A percentile compares a stretch with the other conserved stretches of the same genome.
Evolutionary conservation across 2,113 vertebrate species (phyloP).

Genomic region (Aplodontia rufa): DNA sequence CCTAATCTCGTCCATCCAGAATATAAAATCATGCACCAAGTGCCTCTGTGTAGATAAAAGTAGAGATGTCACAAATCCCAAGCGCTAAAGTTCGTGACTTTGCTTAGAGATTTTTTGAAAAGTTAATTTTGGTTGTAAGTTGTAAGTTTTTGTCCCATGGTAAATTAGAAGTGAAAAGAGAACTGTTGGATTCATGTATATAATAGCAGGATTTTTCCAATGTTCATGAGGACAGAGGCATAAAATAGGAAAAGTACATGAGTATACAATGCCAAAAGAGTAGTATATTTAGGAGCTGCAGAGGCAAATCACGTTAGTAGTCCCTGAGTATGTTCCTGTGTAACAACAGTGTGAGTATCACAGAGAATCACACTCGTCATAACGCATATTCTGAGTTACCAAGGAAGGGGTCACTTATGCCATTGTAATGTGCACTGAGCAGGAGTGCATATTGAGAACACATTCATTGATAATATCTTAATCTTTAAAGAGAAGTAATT

Average conservation of each 20-base stretch:
- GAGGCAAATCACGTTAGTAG: not conserved
- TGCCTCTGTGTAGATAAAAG: not conserved
- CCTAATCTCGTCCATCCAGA: not conserved
- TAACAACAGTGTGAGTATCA: not conserved
- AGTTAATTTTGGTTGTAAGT: slow-evolving; percentile 13
- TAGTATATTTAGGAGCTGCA: not conserved
- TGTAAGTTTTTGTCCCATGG: not conserved
- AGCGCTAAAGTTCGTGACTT: not conserved
- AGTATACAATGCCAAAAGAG: not conserved
- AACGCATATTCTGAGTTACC: not conserved
- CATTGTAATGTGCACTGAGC: not conserved
- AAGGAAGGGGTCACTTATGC: not conserved
- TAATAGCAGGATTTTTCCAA: slow-evolving; percentile 11
- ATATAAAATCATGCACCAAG: not conserved
- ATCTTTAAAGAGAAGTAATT: not conserved
- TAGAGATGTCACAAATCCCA: not conserved
- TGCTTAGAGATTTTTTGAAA: not conserved
- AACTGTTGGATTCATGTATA: not conserved
- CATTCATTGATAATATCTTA: not conserved
- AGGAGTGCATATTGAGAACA: not conserved
- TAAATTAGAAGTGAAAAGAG: slow-evolving; percentile 54
- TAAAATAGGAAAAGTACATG: not conserved
- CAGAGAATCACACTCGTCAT: not conserved
- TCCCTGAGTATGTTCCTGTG: not conserved
- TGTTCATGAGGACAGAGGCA: not conserved